Percentiles rank a stretch among this genome's conserved stretches.
Evolutionary conservation across 2,888 invertebrate genomes (phyloP).

Genomic region (Latheticus oryzae): DNA sequence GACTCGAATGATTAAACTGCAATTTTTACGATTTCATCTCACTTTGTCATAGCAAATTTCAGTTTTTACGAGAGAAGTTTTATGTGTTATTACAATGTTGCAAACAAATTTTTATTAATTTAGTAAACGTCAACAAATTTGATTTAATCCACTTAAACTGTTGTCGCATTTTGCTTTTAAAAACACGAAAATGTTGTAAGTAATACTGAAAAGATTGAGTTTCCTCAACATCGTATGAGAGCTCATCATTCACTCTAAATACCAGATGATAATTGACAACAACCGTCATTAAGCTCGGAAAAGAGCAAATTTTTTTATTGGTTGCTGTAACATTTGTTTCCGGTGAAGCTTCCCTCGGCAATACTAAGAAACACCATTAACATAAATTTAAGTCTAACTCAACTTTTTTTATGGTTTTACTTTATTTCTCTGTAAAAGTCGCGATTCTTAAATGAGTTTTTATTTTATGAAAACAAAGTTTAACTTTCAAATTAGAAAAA

Average conservation of each 20-base stretch:
- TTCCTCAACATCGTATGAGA: too few species aligned
- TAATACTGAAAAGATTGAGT: too few species aligned
- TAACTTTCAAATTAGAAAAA: conserved; percentile 40
- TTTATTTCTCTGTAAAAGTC: conserved; percentile 54
- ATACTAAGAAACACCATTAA: conserved; percentile 55
- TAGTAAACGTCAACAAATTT: too few species aligned
- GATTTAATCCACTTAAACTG: too few species aligned
- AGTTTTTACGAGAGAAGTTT: too few species aligned
- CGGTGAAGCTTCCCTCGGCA: conserved; percentile 38
- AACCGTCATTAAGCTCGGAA: conserved; percentile 16
- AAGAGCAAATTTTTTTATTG: conserved; percentile 41
- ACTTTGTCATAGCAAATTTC: too few species aligned
- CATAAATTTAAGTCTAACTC: conserved; percentile 57
- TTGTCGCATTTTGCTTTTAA: too few species aligned
- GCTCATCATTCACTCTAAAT: neutral
- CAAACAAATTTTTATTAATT: too few species aligned
- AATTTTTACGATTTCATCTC: too few species aligned
- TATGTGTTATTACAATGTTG: too few species aligned
- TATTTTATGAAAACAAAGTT: conserved; percentile 54
- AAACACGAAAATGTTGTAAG: too few species aligned
- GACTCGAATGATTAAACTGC: too few species aligned
- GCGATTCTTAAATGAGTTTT: conserved; percentile 53
- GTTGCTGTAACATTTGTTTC: conserved; percentile 42
- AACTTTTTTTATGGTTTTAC: conserved; percentile 57
- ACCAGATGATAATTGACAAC: neutral